Conservation (phyloP, 2,888 invertebrate species). For the Clitarchus hookeri region DNA sequence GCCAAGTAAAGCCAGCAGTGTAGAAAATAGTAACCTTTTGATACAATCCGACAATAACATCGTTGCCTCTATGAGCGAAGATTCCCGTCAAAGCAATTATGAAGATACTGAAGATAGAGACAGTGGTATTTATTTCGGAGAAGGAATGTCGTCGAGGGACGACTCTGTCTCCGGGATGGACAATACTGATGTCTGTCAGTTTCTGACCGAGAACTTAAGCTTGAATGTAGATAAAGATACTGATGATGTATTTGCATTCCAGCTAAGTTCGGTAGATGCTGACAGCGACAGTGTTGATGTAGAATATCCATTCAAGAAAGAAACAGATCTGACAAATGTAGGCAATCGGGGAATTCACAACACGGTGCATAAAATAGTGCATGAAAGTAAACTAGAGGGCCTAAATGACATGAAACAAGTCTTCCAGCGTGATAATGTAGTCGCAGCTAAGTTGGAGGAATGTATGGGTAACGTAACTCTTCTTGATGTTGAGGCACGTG, state of each 20-base stretch:
- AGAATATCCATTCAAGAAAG: not conserved
- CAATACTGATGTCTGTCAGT: not conserved
- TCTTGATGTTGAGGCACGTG: not conserved
- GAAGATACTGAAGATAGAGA: slow-evolving; percentile 15
- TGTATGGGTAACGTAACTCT: not conserved
- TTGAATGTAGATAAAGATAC: not conserved
- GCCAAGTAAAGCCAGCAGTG: not conserved
- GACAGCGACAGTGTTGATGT: not conserved
- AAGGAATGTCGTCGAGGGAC: not conserved
- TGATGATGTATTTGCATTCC: slow-evolving; percentile 1
- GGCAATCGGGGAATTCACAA: not conserved
- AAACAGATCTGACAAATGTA: not conserved
- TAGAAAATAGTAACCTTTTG: not conserved
- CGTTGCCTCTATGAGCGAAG: not conserved
- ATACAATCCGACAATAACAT: slow-evolving; percentile 12
- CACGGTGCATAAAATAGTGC: not conserved
- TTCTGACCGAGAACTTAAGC: not conserved
- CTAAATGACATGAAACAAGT: slow-evolving; percentile 9
- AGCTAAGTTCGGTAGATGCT: not conserved
- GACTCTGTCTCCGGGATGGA: not conserved
- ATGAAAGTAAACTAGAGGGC: not conserved
- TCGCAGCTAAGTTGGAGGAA: not conserved
- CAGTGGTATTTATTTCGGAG: slow-evolving; percentile 19
- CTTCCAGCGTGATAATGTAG: slow-evolving; percentile 7
- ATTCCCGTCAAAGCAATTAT: not conserved